These are phyloP conservation scores for Rhincodon typus DNA, from an alignment of 2,797 vertebrate genomes.

Conservation along the genomic window DNA sequence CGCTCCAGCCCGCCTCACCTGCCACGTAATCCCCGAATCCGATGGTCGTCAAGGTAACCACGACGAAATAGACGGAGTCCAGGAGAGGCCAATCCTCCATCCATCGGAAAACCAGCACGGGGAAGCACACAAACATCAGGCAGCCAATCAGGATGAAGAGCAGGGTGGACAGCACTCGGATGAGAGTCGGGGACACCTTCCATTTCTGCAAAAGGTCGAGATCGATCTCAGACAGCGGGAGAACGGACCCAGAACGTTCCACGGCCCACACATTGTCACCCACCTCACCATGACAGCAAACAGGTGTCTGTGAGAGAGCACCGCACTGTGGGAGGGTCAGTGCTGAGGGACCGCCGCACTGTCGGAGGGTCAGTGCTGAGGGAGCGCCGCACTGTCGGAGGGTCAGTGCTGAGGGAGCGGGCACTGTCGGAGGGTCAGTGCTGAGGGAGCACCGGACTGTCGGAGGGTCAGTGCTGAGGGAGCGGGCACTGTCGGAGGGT, in stretches of 20 bases:
- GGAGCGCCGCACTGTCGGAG: too few relatives aligned
- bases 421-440: too few relatives aligned
- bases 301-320: too few relatives aligned
- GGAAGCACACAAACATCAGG: constrained; percentile 77
- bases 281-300: too few relatives aligned
- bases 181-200: constrained; percentile 68
- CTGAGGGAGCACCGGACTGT: too few relatives aligned
- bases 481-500: too few relatives aligned
- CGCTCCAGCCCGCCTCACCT: constrained; percentile 54
- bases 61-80: constrained; percentile 80
- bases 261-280: neutral
- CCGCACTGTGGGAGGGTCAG: too few relatives aligned
- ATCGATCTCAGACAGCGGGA: neutral
- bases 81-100: constrained; percentile 74
- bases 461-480: too few relatives aligned
- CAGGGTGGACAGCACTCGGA: constrained; percentile 73
- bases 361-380: neutral
- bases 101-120: constrained; percentile 72
- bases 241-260: neutral
- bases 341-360: too few relatives aligned
- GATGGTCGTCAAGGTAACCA: constrained; percentile 85
- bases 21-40: constrained; percentile 87
- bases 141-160: constrained; percentile 83
- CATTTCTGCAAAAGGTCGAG: constrained; percentile 59
- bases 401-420: too few relatives aligned